Base-by-base conservation (phyloP, 1,140 invertebrate genomes). In the Ladona fulva region DNA sequence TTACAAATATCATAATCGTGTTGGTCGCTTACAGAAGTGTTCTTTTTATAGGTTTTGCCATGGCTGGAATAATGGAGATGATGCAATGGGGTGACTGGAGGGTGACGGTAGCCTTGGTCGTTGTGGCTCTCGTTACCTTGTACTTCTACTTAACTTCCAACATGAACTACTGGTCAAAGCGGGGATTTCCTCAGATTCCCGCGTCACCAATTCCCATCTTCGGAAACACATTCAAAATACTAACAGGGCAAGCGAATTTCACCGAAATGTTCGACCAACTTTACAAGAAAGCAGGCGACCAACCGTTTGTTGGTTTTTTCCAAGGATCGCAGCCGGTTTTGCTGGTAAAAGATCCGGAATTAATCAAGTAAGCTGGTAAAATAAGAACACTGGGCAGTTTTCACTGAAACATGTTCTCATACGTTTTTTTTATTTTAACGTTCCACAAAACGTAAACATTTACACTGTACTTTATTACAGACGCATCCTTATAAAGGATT, bases 301-400 rank as follows among this genome's bases (percentile, higher is more conserved):
- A 85, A 74, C 81, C 80, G 3, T 81, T 85, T 78, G 77, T 87
- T 14, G 88, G 88, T 3, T 81, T 86, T 19, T 88, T 83, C 59
- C 81, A 82, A 0, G 79, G 83, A n/a, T 79, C 80, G 1, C 82
- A 78, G 24, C 86, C 86, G 0, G 77, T 80, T 14, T 77, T 87
- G 0, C 77, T 87, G 52, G 52, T 87, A 0, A 83, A 82, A 73
- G 86, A 88, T 81, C 83, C 83, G 3, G 87, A 89, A 11, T 78
- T 91, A 1, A 84, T 88, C 0, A 88, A 89, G 78, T 78, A 81
- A n/a, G 52, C n/a, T 16, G 52, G 52, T 66, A 66, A 66, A 66
- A 66, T 6, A 66, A 66, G n/a, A n/a, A n/a, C n/a, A n/a, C n/a
- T n/a, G n/a, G n/a, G n/a, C n/a, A n/a, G n/a, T n/a, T n/a, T n/a